Base-by-base conservation (phyloP, 2,797 vertebrate genomes). In the Argyrosomus regius region DNA sequence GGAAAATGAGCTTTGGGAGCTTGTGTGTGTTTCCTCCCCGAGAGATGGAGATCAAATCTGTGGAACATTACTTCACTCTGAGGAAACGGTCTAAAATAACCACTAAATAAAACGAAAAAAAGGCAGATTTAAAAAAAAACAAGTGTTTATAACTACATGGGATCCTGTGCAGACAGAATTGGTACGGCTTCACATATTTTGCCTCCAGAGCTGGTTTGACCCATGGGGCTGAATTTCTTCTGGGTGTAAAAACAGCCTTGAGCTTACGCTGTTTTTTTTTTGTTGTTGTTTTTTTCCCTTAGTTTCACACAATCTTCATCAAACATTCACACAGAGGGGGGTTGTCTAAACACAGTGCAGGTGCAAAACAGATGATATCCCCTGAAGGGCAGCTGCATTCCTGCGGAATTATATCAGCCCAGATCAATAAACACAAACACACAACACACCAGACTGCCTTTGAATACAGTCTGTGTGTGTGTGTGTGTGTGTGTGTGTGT, bases 341-440 rank as follows among this genome's bases (percentile, higher is more conserved):
- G 49, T 46, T 69, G 73, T 75, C 22, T 70, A 20, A 87, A 69
- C 72, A 76, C 72, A 76, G 66, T 31, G 58, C 77, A 91, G 82
- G 90, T 84, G 80, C 11, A 39, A 78, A 78, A 81, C 81, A 87
- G 73, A 82, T 63, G 60, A 81, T 79, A 82, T 78, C 60, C 58
- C 76, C 63, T 24, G 53, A 65, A 69, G 61, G 61, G 72, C 54
- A 61, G 59, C 77, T 57, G 49, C 60, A 62, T 87, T 87, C 81
- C 82, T 76, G 72, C 39, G 72, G 71, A 14, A 4, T 78, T 59
- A 67, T 45, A 84, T 80, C 76, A 78, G 69, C 74, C 12, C 57
- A 53, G 41, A 86, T 89, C 89, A 79, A 90, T 85, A 88, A 82
- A 87, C 79, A 72, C 65, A 83, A 77, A 80, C 56, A 85, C 63